Conservation (phyloP, 2,113 vertebrate species). For the Cottus gobio region DNA sequence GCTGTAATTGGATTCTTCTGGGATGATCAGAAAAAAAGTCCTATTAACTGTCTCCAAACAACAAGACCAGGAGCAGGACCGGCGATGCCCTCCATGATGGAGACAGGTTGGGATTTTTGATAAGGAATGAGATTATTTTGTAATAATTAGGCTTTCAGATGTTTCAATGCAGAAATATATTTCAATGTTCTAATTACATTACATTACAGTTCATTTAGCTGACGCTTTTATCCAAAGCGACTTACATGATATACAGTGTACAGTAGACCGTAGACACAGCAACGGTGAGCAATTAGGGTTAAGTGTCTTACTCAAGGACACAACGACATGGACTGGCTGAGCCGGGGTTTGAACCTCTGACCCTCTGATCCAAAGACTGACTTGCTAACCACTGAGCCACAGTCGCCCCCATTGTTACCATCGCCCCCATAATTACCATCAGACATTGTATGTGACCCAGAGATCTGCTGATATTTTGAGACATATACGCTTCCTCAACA, state of each 20-base stretch:
- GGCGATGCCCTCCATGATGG: constrained; percentile 48
- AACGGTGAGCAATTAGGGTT: no score
- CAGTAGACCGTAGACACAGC: no score
- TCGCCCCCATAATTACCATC: not conserved
- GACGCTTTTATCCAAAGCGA: no score
- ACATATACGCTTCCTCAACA: not conserved
- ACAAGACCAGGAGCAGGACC: constrained; percentile 22
- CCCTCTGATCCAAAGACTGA: no score
- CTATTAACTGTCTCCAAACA: constrained; percentile 74
- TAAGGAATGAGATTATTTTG: constrained; percentile 33
- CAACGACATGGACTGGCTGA: no score
- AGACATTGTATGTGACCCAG: not conserved
- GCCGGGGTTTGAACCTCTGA: no score
- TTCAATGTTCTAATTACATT: not conserved
- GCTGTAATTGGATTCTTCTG: constrained; percentile 85
- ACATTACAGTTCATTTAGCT: no score
- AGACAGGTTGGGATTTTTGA: constrained; percentile 43
- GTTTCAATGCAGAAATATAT: not conserved
- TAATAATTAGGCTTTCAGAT: constrained; percentile 32
- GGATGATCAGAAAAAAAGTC: constrained; percentile 74
- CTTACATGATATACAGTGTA: no score
- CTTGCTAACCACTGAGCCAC: no score
- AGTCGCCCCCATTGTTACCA: no score
- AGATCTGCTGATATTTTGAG: not conserved
- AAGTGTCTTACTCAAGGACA: no score